Conservation (phyloP, 2,888 invertebrate species). For the Sesia bembeciformis region DNA sequence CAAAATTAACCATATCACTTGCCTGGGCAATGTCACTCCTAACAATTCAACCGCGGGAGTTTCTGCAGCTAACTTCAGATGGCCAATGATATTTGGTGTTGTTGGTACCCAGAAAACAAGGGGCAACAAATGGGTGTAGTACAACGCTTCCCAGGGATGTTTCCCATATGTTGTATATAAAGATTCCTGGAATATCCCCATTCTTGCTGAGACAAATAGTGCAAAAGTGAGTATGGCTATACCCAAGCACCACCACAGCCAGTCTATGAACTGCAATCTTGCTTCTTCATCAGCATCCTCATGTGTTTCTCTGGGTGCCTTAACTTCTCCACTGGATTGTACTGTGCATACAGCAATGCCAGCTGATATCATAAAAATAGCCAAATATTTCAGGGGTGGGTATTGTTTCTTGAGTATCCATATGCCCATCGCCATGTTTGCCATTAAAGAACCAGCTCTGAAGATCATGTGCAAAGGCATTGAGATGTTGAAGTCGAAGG, state of each 20-base stretch:
- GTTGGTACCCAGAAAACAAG: constrained; percentile 92
- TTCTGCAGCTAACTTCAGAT: constrained; percentile 80
- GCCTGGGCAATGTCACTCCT: constrained; percentile 78
- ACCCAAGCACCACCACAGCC: constrained; percentile 80
- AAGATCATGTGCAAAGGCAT: constrained; percentile 99
- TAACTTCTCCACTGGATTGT: constrained; percentile 84
- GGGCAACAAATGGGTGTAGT: constrained; percentile 92
- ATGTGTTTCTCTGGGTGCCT: constrained; percentile 63
- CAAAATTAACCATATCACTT: constrained; percentile 84
- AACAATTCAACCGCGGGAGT: constrained; percentile 78
- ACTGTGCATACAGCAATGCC: constrained; percentile 95
- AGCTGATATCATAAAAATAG: constrained; percentile 93
- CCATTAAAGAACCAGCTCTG: constrained; percentile 95
- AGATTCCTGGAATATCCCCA: constrained; percentile 96
- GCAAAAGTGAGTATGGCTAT: constrained; percentile 89
- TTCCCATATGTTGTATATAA: constrained; percentile 90
- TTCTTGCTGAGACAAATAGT: constrained; percentile 92
- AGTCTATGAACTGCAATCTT: constrained; percentile 52
- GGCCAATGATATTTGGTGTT: constrained; percentile 83
- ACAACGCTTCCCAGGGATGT: constrained; percentile 91
- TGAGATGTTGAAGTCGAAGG: constrained; percentile 96
- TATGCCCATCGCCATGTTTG: constrained; percentile 96
- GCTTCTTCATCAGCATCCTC: constrained; percentile 55
- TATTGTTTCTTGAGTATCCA: constrained; percentile 90
- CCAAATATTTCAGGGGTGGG: constrained; percentile 87